Evolutionary conservation across 2,888 invertebrate species (phyloP).

Genomic region (Zygogramma bicolorata): DNA sequence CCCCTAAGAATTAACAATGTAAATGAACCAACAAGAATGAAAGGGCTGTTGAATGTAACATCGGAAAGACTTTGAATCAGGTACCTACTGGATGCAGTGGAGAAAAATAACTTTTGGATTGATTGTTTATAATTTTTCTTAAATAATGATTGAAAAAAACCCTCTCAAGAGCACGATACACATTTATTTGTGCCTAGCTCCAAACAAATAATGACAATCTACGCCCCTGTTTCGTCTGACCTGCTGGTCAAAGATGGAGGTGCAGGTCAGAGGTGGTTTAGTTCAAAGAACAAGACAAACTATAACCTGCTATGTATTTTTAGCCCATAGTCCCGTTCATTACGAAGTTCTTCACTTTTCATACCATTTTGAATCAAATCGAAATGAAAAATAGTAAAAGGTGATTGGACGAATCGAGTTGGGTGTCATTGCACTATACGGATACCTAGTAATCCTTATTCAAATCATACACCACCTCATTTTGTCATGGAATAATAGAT

Average conservation of each 20-base stretch:
- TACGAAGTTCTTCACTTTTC: neutral
- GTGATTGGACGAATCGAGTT: neutral
- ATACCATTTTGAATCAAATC: neutral
- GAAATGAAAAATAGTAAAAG: neutral
- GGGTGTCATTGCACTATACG: neutral
- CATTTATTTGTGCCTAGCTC: neutral
- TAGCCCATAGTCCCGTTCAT: neutral
- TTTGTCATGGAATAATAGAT: too few species aligned
- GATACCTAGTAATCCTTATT: too few species aligned
- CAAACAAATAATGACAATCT: slow-evolving; percentile 17
- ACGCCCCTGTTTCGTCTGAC: slow-evolving; percentile 41
- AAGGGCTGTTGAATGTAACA: too few species aligned
- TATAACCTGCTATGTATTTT: slow-evolving; percentile 7
- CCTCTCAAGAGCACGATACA: neutral
- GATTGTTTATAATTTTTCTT: too few species aligned
- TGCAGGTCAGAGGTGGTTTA: slow-evolving; percentile 41
- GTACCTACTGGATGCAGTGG: too few species aligned
- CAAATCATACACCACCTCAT: too few species aligned
- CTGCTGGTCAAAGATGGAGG: slow-evolving; percentile 45
- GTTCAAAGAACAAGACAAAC: slow-evolving; percentile 41
- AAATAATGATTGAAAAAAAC: too few species aligned
- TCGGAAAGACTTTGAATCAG: too few species aligned
- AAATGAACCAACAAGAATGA: too few species aligned
- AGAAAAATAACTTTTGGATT: too few species aligned
- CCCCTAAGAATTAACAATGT: too few species aligned